phyloP scores from a whole-genome alignment of 2,888 invertebrate genomes.

The Luffia ferchaultella region DNA sequence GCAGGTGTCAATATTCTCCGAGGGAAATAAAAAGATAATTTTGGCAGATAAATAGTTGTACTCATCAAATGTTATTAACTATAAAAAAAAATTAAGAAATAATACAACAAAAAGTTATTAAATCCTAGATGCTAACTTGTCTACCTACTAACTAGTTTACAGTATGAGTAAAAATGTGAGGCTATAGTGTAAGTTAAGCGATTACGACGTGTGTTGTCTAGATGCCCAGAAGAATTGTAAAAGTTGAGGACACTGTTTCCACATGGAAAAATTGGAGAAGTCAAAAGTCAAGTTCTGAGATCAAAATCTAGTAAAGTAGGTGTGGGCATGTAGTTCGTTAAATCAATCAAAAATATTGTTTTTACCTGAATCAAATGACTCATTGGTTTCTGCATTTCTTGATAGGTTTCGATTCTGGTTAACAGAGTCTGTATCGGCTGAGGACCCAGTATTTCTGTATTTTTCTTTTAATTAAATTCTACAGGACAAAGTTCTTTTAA shows the following conservation, averaged over 20 bases:
- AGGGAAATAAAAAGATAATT: not conserved
- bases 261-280: not conserved
- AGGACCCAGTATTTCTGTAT: not conserved
- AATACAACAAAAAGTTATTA: not conserved
- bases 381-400: not conserved
- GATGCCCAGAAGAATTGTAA: not conserved
- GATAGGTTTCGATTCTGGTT: not conserved
- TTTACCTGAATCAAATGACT: not conserved
- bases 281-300: not conserved
- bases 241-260: not conserved
- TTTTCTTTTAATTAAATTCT: not conserved
- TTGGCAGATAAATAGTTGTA: not conserved
- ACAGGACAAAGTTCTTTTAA: not conserved
- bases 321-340: not conserved
- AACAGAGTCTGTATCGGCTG: not conserved
- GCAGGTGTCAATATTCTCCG: not conserved
- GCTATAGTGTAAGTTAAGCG: not conserved
- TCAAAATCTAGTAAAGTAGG: not conserved
- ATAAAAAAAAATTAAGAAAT: not conserved
- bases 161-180: not conserved
- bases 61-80: not conserved
- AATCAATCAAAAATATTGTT: not conserved
- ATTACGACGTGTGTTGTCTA: not conserved
- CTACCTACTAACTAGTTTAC: not conserved
- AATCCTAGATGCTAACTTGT: not conserved